These are phyloP conservation scores for Eucidaris tribuloides DNA, from an alignment of 35 echinoderm and acorn worm species.

Conservation along the genomic window DNA sequence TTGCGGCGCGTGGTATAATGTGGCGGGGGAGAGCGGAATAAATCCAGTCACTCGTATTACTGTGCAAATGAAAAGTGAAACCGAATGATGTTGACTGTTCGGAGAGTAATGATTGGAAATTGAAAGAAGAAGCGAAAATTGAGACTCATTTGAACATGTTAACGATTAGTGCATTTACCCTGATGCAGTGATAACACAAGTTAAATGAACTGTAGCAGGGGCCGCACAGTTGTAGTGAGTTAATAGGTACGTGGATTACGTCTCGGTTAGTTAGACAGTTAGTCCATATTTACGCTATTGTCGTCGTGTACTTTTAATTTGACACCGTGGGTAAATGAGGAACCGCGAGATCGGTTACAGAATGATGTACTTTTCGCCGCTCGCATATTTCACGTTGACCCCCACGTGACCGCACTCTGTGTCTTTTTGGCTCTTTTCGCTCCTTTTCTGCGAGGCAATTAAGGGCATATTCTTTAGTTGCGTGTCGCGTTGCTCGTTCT, in stretches of 20 bases:
- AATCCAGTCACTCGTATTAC: conserved; percentile 31
- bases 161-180: conserved; percentile 14
- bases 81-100: neutral
- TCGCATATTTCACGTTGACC: neutral
- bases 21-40: too few relatives aligned
- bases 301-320: too few relatives aligned
- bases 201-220: too few relatives aligned
- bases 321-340: too few relatives aligned
- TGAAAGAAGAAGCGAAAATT: too few relatives aligned
- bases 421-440: neutral
- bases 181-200: neutral
- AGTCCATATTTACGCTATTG: too few relatives aligned
- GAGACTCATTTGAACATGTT: too few relatives aligned
- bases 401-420: conserved; percentile 1
- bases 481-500: neutral
- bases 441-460: neutral
- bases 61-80: neutral
- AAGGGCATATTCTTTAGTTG: conserved; percentile 15
- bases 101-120: neutral
- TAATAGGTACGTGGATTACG: too few relatives aligned
- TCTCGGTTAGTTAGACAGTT: too few relatives aligned
- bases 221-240: too few relatives aligned
- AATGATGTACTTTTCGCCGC: neutral
- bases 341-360: neutral
- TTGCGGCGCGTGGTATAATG: too few relatives aligned